Evolutionary conservation across 2,113 vertebrate genomes (phyloP).

Genomic region (Thymallus thymallus): DNA sequence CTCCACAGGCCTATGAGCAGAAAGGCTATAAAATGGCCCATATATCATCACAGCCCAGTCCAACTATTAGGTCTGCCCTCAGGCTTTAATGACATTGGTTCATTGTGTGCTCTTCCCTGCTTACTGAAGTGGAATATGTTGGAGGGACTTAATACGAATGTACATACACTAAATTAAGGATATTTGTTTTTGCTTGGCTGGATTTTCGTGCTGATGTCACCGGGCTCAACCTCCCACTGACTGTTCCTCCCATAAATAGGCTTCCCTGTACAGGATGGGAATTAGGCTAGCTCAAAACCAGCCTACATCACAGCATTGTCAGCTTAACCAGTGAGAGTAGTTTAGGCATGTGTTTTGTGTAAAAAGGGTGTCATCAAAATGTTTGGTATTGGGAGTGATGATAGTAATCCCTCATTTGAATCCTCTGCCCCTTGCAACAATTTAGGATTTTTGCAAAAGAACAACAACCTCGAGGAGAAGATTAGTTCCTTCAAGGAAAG

Average conservation of each 20-base stretch:
- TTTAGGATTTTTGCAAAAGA: constrained; percentile 93
- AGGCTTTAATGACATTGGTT: constrained; percentile 63
- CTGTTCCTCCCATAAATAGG: constrained; percentile 71
- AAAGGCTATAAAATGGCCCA: constrained; percentile 3
- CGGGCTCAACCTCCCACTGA: constrained; percentile 67
- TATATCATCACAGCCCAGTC: constrained; percentile 16
- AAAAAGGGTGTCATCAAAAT: constrained; percentile 45
- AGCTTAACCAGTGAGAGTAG: not conserved
- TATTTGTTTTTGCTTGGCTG: constrained; percentile 76
- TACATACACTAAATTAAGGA: constrained; percentile 66
- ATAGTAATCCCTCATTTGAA: constrained; percentile 46
- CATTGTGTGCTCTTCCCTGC: constrained; percentile 60
- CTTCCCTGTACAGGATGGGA: constrained; percentile 52
- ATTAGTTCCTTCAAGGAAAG: constrained; percentile 85
- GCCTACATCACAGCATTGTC: not conserved
- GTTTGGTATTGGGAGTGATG: constrained; percentile 54
- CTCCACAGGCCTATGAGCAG: no score
- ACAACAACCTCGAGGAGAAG: constrained; percentile 94
- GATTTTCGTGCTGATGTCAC: constrained; percentile 77
- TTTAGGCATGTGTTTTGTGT: not conserved
- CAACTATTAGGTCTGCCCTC: constrained; percentile 11
- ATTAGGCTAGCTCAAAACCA: constrained; percentile 6
- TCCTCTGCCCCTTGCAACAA: constrained; percentile 71
- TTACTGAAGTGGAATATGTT: constrained; percentile 74
- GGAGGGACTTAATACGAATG: constrained; percentile 74